A percentile compares a stretch with the other conserved stretches of the same genome.
Evolutionary conservation across 2,113 vertebrate genomes (phyloP).

Genomic region (Nerophis lumbriciformis): DNA sequence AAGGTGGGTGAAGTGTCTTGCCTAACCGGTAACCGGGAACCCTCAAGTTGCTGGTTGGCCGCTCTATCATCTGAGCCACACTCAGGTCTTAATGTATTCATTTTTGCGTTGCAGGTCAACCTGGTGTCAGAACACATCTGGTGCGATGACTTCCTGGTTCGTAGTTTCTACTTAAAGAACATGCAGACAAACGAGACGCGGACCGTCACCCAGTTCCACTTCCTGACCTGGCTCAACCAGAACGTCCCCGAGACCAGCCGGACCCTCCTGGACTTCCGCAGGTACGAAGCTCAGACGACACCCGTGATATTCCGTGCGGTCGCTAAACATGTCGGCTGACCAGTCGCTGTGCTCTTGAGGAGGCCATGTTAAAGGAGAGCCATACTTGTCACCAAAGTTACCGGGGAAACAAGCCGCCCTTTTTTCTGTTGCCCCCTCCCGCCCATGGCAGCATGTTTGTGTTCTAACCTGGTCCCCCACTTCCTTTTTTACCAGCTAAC

Average conservation of each 20-base stretch:
- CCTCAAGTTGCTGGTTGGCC: too few relatives aligned
- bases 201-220: constrained; percentile 98
- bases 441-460: constrained; percentile 13
- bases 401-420: constrained; percentile 10
- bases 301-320: too few relatives aligned
- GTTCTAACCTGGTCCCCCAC: constrained; percentile 9
- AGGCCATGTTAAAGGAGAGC: constrained; percentile 23
- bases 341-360: constrained; percentile 27
- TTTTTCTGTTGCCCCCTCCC: constrained; percentile 18
- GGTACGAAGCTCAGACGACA: constrained; percentile 67
- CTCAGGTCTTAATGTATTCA: too few relatives aligned
- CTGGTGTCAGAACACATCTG: constrained; percentile 97
- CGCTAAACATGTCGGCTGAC: not conserved
- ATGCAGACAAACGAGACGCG: constrained; percentile 90
- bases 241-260: constrained; percentile 84
- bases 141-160: constrained; percentile 97
- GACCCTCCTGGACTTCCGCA: constrained; percentile 95
- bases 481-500: constrained; percentile 83
- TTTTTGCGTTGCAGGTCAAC: constrained; percentile 77
- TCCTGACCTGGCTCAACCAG: constrained; percentile 91
- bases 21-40: too few relatives aligned
- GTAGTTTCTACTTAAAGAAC: constrained; percentile 98
- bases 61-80: too few relatives aligned
- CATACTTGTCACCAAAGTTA: constrained; percentile 48
- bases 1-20: too few relatives aligned